These are phyloP conservation scores for Dicrostonyx torquatus DNA, from an alignment of 2,797 vertebrate genomes.

Conservation along the genomic window DNA sequence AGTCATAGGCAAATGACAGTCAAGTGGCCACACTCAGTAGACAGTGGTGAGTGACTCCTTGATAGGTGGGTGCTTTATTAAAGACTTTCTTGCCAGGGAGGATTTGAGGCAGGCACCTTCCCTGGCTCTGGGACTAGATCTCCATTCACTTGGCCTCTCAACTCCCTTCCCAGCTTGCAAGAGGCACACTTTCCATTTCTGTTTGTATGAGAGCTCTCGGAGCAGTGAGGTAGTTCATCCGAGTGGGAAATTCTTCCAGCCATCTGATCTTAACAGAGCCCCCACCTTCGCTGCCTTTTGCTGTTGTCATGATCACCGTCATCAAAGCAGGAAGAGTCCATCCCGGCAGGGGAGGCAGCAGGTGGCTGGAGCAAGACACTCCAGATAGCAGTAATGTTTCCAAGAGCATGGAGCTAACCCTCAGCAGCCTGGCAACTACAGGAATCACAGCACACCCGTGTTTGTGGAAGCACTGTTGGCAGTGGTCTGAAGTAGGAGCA, in stretches of 20 bases:
- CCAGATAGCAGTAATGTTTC: neutral
- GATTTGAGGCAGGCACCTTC: neutral
- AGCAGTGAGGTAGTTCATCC: neutral
- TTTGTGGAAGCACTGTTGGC: neutral
- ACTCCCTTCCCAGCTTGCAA: neutral
- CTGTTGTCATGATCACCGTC: too few relatives aligned
- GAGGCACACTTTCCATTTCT: neutral
- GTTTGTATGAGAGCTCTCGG: neutral
- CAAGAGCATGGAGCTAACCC: neutral
- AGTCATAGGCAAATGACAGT: neutral
- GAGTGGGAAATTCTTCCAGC: neutral
- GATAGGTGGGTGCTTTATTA: neutral
- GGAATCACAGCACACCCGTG: neutral
- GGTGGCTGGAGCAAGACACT: too few relatives aligned
- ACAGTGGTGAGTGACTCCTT: neutral
- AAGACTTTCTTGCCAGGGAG: neutral
- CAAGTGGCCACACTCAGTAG: rapidly evolving
- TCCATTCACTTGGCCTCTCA: neutral
- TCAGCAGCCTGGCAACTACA: neutral
- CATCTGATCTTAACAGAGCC: neutral
- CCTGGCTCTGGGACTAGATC: neutral
- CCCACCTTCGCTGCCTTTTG: neutral
- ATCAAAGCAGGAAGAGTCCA: neutral
- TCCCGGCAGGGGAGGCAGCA: neutral
- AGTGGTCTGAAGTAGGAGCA: too few relatives aligned